Base-by-base conservation (phyloP, 2,113 vertebrate species). In the Oceanites oceanicus region DNA sequence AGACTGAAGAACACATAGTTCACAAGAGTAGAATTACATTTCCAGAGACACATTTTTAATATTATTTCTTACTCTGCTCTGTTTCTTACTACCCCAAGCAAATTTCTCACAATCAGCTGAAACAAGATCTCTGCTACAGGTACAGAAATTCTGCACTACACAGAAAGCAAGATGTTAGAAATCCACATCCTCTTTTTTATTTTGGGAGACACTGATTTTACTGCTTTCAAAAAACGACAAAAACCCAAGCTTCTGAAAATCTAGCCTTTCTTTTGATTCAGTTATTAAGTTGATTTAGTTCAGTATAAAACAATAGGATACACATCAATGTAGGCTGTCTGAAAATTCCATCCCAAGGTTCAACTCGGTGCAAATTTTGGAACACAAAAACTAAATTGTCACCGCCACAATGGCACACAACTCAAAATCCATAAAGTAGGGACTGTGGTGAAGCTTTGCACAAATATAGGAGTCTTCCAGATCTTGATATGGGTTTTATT, bases 11-110 rank as follows among this genome's bases (percentile, higher is more conserved):
- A 80, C 30, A 59, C 23, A 62, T 61, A 93, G 92, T 38, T 93
- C 81, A 86, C 32, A 44, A 49, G 20, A 70, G 42, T 16, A 79
- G 78, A 93, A 92, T 85, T 75, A 50, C 71, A 94, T 72, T 91
- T 94, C 77, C 66, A 93, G 81, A 81, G n/a, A 92, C 52, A 38
- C 13, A 38, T 93, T 90, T 92, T 93, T 80, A 79, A 86, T 68
- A 88, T 75, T 72, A 73, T 86, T 90, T 90, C 58, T 76, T 74
- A 45, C n/a, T 68, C 32, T 4, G 3, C 38, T 92, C 18, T 38
- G 38, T 10, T 38, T 38, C 38, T 38, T 38, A 38, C 38, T 38
- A 61, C 27, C 40, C 23, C n/a, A 53, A 45, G 42, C 38, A 83
- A 71, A 74, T 80, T 85, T 88, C 67, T 88, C 1, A 1, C 55